Percentiles rank a stretch among this genome's conserved stretches.
Conservation (phyloP, 92 coral and sea anemone species). For the Metridium senile region DNA sequence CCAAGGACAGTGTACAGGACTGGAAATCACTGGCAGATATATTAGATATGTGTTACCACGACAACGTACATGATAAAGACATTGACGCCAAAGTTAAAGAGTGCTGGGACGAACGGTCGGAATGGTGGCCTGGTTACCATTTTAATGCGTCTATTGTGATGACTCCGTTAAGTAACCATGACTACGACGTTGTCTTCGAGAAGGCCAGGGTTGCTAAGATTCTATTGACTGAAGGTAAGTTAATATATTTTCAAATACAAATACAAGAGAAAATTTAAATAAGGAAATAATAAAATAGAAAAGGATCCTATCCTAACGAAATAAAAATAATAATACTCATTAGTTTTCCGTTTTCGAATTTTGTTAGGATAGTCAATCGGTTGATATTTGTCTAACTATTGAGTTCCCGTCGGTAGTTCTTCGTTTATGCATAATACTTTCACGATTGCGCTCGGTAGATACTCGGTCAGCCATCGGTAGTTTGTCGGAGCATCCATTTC, state of each 20-base stretch:
- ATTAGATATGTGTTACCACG: conserved; percentile 17
- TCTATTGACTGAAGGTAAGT: conserved; percentile 69
- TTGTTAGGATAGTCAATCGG: background rate
- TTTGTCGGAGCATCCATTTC: too few species aligned
- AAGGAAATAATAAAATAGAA: background rate
- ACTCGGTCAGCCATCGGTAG: background rate
- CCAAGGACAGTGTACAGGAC: conserved; percentile 40
- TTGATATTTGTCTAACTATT: background rate
- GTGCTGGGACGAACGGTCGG: conserved; percentile 77
- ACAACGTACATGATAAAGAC: conserved; percentile 17
- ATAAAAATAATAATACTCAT: too few species aligned
- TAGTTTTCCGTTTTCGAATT: background rate
- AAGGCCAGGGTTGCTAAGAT: conserved; percentile 67
- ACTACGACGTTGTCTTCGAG: conserved; percentile 33
- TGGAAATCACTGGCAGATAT: conserved; percentile 60
- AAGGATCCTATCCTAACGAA: background rate
- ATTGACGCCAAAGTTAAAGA: conserved; percentile 17
- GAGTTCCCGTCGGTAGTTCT: background rate
- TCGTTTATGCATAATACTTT: too few species aligned
- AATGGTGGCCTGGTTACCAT: conserved; percentile 97
- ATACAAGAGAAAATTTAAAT: background rate
- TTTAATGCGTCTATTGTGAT: conserved; percentile 53
- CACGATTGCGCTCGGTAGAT: background rate
- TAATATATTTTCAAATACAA: background rate
- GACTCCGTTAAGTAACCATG: conserved; percentile 15